These are phyloP conservation scores for Oreortyx pictus DNA, from an alignment of 2,797 vertebrate genomes.

Conservation along the genomic window DNA sequence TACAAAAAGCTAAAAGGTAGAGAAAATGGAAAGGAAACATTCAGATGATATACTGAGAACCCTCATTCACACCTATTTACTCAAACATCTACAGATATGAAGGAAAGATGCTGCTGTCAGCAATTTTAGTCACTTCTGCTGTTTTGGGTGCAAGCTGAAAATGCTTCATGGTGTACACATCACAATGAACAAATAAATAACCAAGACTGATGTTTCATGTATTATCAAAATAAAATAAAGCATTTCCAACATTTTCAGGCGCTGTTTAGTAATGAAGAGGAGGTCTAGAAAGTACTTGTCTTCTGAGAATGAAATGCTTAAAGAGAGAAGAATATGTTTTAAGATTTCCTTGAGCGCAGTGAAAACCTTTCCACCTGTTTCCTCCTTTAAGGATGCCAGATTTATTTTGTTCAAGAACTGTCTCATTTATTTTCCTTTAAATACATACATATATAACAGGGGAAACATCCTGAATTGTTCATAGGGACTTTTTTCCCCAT, in stretches of 20 bases:
- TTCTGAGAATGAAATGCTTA: background rate
- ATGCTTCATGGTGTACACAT: background rate
- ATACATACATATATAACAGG: background rate
- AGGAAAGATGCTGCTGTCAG: background rate
- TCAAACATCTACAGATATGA: background rate
- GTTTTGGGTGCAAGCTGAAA: background rate
- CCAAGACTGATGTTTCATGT: fast-evolving
- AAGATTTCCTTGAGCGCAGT: background rate
- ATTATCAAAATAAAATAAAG: background rate
- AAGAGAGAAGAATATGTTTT: background rate
- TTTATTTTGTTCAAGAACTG: background rate
- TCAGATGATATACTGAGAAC: background rate
- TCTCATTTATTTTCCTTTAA: background rate
- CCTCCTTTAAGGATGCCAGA: background rate
- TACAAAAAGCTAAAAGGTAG: background rate
- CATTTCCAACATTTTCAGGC: background rate
- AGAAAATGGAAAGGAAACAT: background rate
- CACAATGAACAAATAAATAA: background rate
- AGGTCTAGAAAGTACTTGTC: background rate
- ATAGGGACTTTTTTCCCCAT: background rate
- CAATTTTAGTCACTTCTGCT: background rate
- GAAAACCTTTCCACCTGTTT: background rate
- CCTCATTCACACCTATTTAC: background rate
- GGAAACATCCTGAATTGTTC: background rate
- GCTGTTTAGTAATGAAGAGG: background rate